Evolutionary conservation across 2,888 invertebrate genomes (phyloP).

Genomic region (Gandaritis pyraliata): DNA sequence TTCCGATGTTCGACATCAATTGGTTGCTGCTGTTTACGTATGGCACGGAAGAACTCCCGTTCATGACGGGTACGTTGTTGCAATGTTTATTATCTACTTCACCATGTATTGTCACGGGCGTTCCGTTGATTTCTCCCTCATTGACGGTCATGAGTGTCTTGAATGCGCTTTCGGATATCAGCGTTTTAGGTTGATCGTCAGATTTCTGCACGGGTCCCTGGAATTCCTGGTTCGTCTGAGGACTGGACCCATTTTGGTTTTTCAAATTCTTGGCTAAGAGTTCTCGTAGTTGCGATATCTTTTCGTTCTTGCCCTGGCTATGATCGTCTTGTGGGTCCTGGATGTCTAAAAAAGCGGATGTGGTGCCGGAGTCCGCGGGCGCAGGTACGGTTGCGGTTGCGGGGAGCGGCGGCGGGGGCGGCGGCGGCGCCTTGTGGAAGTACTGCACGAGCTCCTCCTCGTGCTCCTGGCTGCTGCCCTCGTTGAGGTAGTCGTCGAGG

Average conservation of each 20-base stretch:
- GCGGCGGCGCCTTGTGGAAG: constrained; percentile 83
- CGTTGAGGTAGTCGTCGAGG: constrained; percentile 91
- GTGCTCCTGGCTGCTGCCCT: constrained; percentile 90
- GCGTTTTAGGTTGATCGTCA: constrained; percentile 58
- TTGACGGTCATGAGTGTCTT: constrained; percentile 58
- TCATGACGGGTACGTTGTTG: constrained; percentile 58
- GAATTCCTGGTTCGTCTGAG: constrained; percentile 57
- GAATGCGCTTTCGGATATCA: constrained; percentile 66
- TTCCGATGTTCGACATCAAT: constrained; percentile 52
- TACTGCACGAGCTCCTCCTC: constrained; percentile 94
- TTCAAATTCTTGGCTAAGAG: constrained; percentile 87
- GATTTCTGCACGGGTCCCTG: constrained; percentile 52
- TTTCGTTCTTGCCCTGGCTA: constrained; percentile 84
- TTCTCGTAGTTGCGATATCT: constrained; percentile 89
- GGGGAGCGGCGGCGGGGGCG: constrained; percentile 43
- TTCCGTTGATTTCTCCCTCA: constrained; percentile 55
- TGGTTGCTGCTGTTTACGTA: constrained; percentile 54
- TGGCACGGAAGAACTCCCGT: constrained; percentile 55
- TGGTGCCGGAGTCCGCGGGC: constrained; percentile 34
- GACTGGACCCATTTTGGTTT: constrained; percentile 72
- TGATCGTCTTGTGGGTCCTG: constrained; percentile 79
- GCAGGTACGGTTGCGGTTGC: constrained; percentile 43
- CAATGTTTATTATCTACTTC: constrained; percentile 55
- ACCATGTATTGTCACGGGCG: constrained; percentile 49
- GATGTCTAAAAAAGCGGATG: constrained; percentile 72